Evolutionary conservation across 2,113 vertebrate genomes (phyloP), one percentile per base, ranked within the genome.

Genomic region (Crotophaga sulcirostris): DNA sequence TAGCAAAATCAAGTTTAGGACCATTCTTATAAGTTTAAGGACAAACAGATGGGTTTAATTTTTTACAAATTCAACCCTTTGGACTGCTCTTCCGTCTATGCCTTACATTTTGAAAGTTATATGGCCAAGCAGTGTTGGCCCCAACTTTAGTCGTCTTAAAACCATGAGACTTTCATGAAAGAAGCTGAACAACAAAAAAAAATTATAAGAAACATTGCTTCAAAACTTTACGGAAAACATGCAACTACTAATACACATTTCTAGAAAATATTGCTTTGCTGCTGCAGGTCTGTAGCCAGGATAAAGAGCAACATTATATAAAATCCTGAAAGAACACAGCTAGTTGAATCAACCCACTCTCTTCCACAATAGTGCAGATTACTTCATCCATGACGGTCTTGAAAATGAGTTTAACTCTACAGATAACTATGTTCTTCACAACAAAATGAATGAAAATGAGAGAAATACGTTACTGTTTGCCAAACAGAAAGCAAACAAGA

Each of bases 401-500:
- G 73, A 91, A 90, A 95, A 89, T 51, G 26, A 78, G 55, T 83
- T 96, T 91, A 93, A 96, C 84, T 74, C 86, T 74, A 88, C 58
- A 94, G 83, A 85, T 92, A 95, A 85, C 74, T 51, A 58, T 9
- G 68, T 69, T 90, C 84, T 87, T 95, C 72, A 55, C 31, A 92
- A 84, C 66, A 94, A 92, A 89, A 92, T 33, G 75, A 87, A 84
- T n/a, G 45, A 94, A 87, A 75, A 87, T 33, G 78, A 92, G 47
- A 92, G 68, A 54, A 91, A 95, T 52, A 51, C 0, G 0, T 18
- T 73, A 77, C 21, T 89, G 72, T 86, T 85, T 9, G 5, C 52
- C 47, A 73, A 89, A 70, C 8, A 91, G 60, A 81, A 93, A 86
- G 81, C 58, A 95, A 89, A 81, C 28, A 67, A 85, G 82, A 75